Evolutionary conservation across 2,797 vertebrate genomes (phyloP).

Genomic region (Erethizon dorsatum): DNA sequence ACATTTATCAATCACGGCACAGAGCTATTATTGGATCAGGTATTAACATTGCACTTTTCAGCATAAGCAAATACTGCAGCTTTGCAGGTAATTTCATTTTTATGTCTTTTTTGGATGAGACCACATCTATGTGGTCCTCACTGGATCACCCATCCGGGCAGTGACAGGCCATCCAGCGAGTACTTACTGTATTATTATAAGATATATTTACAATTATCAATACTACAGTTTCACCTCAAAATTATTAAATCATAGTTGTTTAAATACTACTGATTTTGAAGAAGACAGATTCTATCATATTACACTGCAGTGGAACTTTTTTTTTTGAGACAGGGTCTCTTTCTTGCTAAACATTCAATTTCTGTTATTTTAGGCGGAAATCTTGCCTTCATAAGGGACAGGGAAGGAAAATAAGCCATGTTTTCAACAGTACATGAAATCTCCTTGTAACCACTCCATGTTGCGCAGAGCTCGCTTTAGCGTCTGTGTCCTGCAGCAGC

Average conservation of each 20-base stretch:
- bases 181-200: background rate
- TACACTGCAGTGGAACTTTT: background rate
- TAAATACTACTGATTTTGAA: background rate
- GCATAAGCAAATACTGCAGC: background rate
- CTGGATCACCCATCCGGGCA: background rate
- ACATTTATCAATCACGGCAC: background rate
- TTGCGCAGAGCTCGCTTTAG: background rate
- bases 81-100: slow-evolving; percentile 6
- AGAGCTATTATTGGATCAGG: slow-evolving; percentile 21
- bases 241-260: slow-evolving; percentile 33
- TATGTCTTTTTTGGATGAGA: background rate
- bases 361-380: background rate
- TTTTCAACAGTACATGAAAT: background rate
- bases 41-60: background rate
- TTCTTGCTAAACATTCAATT: slow-evolving; percentile 18
- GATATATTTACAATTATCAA: background rate
- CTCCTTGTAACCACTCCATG: background rate
- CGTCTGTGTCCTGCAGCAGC: accelerated
- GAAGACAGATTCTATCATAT: background rate
- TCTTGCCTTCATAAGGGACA: background rate
- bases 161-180: background rate
- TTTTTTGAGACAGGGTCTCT: background rate
- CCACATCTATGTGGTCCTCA: background rate
- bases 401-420: background rate
- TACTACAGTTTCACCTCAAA: slow-evolving; percentile 11